Evolutionary conservation across 2,888 invertebrate genomes (phyloP).

Genomic region (Tipula unca): DNA sequence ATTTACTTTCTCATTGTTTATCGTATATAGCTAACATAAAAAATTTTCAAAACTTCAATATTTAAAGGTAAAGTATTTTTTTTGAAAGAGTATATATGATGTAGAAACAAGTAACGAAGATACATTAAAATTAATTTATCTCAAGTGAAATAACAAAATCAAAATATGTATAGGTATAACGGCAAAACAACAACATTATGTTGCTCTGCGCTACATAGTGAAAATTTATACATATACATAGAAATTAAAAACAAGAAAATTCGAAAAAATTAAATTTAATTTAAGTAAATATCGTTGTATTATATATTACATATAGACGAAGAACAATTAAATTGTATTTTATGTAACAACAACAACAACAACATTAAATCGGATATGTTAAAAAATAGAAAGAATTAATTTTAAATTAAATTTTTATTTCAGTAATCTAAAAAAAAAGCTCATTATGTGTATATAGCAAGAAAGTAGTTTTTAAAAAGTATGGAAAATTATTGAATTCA

Average conservation of each 20-base stretch:
- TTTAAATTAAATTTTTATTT: neutral
- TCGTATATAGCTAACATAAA: neutral
- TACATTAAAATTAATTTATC: conserved; percentile 9
- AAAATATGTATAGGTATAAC: neutral
- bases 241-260: neutral
- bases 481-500: too few relatives aligned
- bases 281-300: neutral
- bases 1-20: neutral
- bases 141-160: neutral
- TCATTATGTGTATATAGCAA: neutral
- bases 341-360: neutral
- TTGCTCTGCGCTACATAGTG: neutral
- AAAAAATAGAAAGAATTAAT: neutral
- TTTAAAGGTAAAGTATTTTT: neutral
- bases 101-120: neutral
- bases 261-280: neutral
- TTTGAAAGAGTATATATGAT: neutral
- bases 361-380: neutral
- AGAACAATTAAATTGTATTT: neutral
- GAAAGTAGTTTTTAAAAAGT: too few relatives aligned
- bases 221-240: neutral
- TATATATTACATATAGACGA: neutral
- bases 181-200: neutral
- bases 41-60: neutral
- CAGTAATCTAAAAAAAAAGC: neutral